Evolutionary conservation across 1,140 invertebrate species (phyloP).

Genomic region (Drosophila obscura): DNA sequence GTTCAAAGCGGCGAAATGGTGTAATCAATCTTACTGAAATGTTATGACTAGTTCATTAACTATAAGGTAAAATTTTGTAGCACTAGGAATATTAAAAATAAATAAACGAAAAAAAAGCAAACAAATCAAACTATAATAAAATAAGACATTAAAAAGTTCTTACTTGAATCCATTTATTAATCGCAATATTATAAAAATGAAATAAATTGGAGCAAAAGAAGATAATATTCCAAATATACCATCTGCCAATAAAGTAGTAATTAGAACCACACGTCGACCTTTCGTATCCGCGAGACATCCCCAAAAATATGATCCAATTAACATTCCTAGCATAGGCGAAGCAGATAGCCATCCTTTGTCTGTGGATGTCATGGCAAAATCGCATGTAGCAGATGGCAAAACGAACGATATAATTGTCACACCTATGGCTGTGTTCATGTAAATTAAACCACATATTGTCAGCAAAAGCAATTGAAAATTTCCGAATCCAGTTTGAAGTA

Average conservation of each 20-base stretch:
- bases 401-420: slow-evolving; percentile 94
- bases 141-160: slow-evolving; percentile 73
- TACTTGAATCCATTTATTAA: slow-evolving; percentile 94
- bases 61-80: too few relatives aligned
- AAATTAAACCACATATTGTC: slow-evolving; percentile 89
- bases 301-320: slow-evolving; percentile 95
- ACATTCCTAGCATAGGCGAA: slow-evolving; percentile 93
- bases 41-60: too few relatives aligned
- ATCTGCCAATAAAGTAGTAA: slow-evolving; percentile 90
- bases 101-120: too few relatives aligned
- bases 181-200: slow-evolving; percentile 90
- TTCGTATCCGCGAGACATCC: slow-evolving; percentile 93
- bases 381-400: slow-evolving; percentile 90
- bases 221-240: slow-evolving; percentile 90
- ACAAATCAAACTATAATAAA: too few relatives aligned
- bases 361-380: slow-evolving; percentile 89
- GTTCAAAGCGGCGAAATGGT: too few relatives aligned
- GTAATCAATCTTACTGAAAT: too few relatives aligned
- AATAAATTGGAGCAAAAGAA: slow-evolving; percentile 90
- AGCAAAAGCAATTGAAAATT: slow-evolving; percentile 90
- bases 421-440: slow-evolving; percentile 91
- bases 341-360: slow-evolving; percentile 90
- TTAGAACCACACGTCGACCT: slow-evolving; percentile 90
- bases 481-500: slow-evolving; percentile 88
- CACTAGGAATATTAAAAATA: too few relatives aligned